Base-by-base conservation (phyloP, 1,140 invertebrate genomes). In the Drosophila mayri region DNA sequence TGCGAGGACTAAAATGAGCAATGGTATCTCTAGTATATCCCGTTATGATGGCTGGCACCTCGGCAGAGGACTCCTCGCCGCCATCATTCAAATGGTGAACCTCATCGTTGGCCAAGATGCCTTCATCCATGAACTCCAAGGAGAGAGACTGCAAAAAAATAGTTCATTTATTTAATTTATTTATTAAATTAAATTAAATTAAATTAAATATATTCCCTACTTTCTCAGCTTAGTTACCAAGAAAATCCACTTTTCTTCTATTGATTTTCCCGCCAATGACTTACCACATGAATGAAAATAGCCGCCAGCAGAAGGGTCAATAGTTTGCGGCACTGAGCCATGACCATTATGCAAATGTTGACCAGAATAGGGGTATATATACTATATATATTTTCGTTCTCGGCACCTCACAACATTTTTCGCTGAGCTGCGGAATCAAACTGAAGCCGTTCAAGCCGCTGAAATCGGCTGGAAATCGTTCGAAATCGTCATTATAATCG, bases 41-140 rank as follows among this genome's bases (percentile, higher is more conserved):
- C 0, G 68, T 82, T n/a, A 81, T 50, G 0, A 47, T 38, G 0
- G 37, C 22, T 7, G 85, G 84, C 43, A 81, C 49, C 25, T 88
- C 84, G 0, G 76, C 85, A 0, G 84, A 88, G 37, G 60, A 67
- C 0, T 54, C 60, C 4, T 62, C 52, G 1, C 16, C 46, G 2
- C 16, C 25, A n/a, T 52, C 43, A 28, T 57, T 66, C 4, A 43
- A 12, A 4, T 58, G 65, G 4, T 68, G 73, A 3, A 4, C 52
- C n/a, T 63, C 64, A 8, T 72, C 60, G 9, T 60, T 64, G 16
- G 16, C n/a, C 1, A 47, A 37, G 9, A 59, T 37, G 12, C 62
- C 77, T 40, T 84, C 76, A 4, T 90, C 85, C 84, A 88, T 70
- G 38, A 88, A 81, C 46, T 88, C 85, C 68, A 88, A 16, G 0